phyloP scores from a whole-genome alignment of 2,113 vertebrate species.

The Rhinolophus sinicus region DNA sequence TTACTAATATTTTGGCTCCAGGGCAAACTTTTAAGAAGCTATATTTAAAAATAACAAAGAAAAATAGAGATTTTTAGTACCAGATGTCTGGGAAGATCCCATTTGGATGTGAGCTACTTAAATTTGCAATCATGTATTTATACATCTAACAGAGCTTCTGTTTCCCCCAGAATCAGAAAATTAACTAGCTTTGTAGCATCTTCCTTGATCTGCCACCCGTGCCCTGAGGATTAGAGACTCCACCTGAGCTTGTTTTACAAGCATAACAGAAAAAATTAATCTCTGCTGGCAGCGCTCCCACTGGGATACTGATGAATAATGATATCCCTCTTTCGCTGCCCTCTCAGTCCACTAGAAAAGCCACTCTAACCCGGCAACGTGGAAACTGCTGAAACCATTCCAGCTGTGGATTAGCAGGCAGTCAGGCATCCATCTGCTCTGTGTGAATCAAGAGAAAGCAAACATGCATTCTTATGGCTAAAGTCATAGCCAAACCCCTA shows the following conservation, averaged over 20 bases:
- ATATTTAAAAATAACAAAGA: slow-evolving; percentile 86
- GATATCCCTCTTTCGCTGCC: slow-evolving; percentile 92
- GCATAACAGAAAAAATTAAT: slow-evolving; percentile 94
- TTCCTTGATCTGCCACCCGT: slow-evolving; percentile 94
- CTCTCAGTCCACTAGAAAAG: slow-evolving; percentile 93
- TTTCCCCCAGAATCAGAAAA: slow-evolving; percentile 93
- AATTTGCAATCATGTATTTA: slow-evolving; percentile 94
- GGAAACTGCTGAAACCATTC: slow-evolving; percentile 91
- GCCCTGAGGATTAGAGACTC: slow-evolving; percentile 92
- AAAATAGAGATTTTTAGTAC: slow-evolving; percentile 87
- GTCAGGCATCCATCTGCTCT: slow-evolving; percentile 93
- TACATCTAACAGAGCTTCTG: slow-evolving; percentile 92
- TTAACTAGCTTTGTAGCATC: slow-evolving; percentile 94
- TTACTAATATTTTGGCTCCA: slow-evolving; percentile 78
- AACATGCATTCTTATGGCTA: slow-evolving; percentile 87
- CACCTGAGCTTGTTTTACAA: slow-evolving; percentile 95
- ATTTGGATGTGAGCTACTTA: slow-evolving; percentile 92
- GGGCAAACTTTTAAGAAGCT: slow-evolving; percentile 86
- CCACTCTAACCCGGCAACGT: slow-evolving; percentile 91
- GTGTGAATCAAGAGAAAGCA: slow-evolving; percentile 86
- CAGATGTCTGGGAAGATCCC: slow-evolving; percentile 91
- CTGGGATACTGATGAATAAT: slow-evolving; percentile 94
- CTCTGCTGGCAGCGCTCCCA: slow-evolving; percentile 92
- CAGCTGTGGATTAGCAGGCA: slow-evolving; percentile 93
- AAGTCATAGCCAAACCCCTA: slow-evolving; percentile 82